Percentiles rank a stretch among this genome's conserved stretches.
phyloP scores from a whole-genome alignment of 2,113 vertebrate genomes.

The pig (Sus scrofa) region T2T-Sscrofa CM000824.6:30670001-30670500 shows the following conservation, averaged over 20 bases:
- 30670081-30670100: neutral
- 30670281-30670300: neutral
- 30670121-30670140: neutral
- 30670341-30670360: neutral
- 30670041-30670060: neutral
- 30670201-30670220: neutral
- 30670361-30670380: neutral
- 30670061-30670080: neutral
- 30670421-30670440: neutral
- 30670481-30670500: neutral
- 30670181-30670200: neutral
- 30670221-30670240: no score
- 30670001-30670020: neutral
- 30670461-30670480: neutral
- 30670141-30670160: neutral
- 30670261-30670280: neutral
- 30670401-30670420: neutral
- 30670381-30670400: neutral
- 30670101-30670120: neutral
- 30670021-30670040: neutral
- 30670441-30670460: neutral
- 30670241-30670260: neutral
- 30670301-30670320: neutral
- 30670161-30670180: neutral
- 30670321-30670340: neutral